phyloP scores from a whole-genome alignment of 2,797 vertebrate species.

The Microctenopoma stevenorrisi region DNA sequence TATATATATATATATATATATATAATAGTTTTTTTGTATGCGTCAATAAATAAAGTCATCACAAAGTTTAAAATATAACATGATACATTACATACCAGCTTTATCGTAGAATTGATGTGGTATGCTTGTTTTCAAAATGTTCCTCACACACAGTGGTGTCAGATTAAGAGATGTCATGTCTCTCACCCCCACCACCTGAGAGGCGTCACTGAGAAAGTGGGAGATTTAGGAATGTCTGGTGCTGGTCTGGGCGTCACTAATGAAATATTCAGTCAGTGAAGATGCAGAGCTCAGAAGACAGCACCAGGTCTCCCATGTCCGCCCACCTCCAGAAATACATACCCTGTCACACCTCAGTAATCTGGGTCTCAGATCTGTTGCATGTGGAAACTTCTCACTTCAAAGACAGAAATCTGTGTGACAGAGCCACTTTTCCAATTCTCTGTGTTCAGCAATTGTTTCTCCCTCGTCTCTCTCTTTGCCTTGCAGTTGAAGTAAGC shows the following conservation, averaged over 20 bases:
- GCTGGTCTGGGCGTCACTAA: conserved; percentile 50
- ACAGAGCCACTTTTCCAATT: conserved; percentile 44
- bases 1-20: too few relatives aligned
- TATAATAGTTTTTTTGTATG: too few relatives aligned
- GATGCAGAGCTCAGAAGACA: conserved; percentile 49
- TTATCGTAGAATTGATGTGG: background rate
- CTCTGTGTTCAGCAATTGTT: conserved; percentile 32
- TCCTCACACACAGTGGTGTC: conserved; percentile 72
- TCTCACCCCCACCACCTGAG: conserved; percentile 61
- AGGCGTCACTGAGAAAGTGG: conserved; percentile 52
- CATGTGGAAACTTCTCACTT: conserved; percentile 33
- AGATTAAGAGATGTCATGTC: conserved; percentile 79
- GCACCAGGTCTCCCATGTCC: conserved; percentile 45
- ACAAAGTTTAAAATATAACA: too few relatives aligned
- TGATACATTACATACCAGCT: background rate
- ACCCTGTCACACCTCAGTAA: conserved; percentile 54
- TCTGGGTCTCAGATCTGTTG: conserved; percentile 36
- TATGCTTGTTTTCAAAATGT: conserved; percentile 24
- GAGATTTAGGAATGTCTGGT: conserved; percentile 69
- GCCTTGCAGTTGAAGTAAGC: conserved; percentile 57
- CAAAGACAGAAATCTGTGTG: conserved; percentile 37
- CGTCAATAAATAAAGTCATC: too few relatives aligned
- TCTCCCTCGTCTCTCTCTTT: conserved; percentile 46
- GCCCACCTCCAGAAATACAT: conserved; percentile 55
- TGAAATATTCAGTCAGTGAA: conserved; percentile 69